Evolutionary conservation across 1,140 invertebrate genomes (phyloP).

Genomic region (Theocolax elegans): DNA sequence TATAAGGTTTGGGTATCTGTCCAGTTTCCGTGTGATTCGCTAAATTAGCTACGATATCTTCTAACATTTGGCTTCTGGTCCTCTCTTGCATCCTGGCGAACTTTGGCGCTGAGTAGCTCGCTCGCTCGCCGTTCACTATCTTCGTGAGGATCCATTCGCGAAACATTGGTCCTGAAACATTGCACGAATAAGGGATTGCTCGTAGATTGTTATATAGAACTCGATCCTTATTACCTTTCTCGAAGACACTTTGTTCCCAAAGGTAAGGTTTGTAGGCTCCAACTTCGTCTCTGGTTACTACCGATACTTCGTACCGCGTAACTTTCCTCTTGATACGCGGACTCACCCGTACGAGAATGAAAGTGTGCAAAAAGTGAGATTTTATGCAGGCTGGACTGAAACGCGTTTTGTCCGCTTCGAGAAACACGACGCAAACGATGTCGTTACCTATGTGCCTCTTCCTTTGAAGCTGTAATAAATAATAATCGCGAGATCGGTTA

Average conservation of each 20-base stretch:
- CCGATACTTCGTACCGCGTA: slow-evolving; percentile 89
- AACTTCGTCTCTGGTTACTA: slow-evolving; percentile 96
- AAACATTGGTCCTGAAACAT: slow-evolving; percentile 70
- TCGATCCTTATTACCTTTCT: slow-evolving; percentile 82
- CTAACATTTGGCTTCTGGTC: slow-evolving; percentile 91
- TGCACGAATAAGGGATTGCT: too few relatives aligned
- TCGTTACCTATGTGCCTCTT: slow-evolving; percentile 98
- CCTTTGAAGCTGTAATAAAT: slow-evolving; percentile 88
- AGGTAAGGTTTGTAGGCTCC: slow-evolving; percentile 96
- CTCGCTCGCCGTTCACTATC: slow-evolving; percentile 96
- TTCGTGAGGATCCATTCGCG: slow-evolving; percentile 97
- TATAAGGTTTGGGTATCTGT: slow-evolving; percentile 94
- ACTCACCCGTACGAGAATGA: slow-evolving; percentile 88
- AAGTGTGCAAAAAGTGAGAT: slow-evolving; percentile 92
- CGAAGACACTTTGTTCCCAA: slow-evolving; percentile 93
- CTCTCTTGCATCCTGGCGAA: slow-evolving; percentile 95
- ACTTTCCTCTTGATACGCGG: slow-evolving; percentile 86
- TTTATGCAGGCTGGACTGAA: slow-evolving; percentile 94
- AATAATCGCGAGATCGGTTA: too few relatives aligned
- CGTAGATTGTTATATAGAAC: neutral
- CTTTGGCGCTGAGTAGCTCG: slow-evolving; percentile 95
- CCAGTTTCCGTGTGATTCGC: slow-evolving; percentile 95
- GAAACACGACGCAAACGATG: slow-evolving; percentile 95
- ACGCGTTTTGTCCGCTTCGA: slow-evolving; percentile 90
- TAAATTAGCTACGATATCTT: slow-evolving; percentile 93